phyloP scores from a whole-genome alignment of 1,140 invertebrate species.

The Cyphomyrmex costatus region DNA sequence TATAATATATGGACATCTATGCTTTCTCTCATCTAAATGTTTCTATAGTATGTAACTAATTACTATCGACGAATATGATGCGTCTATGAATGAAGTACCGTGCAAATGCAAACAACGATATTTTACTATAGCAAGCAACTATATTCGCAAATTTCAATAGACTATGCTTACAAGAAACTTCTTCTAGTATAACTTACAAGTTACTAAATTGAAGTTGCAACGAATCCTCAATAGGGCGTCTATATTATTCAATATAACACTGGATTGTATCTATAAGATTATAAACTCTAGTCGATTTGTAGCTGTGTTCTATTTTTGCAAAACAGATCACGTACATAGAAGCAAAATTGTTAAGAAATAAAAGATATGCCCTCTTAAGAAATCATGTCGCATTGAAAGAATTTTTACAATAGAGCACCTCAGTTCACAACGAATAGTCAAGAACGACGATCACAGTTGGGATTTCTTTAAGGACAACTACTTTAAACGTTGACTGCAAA shows the following conservation, averaged over 20 bases:
- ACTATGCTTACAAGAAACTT: conserved; percentile 63
- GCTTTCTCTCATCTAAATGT: conserved; percentile 13
- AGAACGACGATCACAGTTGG: conserved; percentile 64
- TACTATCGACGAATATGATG: not conserved
- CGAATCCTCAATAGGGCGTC: conserved; percentile 70
- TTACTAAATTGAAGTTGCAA: conserved; percentile 69
- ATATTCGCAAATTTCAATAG: conserved; percentile 72
- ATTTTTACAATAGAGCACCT: conserved; percentile 70
- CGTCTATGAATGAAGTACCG: conserved; percentile 58
- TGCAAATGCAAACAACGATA: conserved; percentile 66
- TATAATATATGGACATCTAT: conserved; percentile 14
- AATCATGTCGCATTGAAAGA: conserved; percentile 69
- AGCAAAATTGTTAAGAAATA: conserved; percentile 25
- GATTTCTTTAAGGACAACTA: conserved; percentile 67
- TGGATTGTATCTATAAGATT: conserved; percentile 18
- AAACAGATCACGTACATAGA: not conserved
- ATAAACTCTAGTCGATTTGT: not conserved
- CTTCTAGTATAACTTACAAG: conserved; percentile 69
- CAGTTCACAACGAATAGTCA: conserved; percentile 62
- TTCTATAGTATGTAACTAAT: not conserved
- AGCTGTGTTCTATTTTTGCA: not conserved
- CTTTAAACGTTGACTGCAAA: conserved; percentile 68
- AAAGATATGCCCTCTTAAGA: conserved; percentile 69
- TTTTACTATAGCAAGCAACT: conserved; percentile 84
- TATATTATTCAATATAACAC: conserved; percentile 15